Evolutionary conservation across 2,888 invertebrate genomes (phyloP), one percentile per base, ranked within the genome.

Genomic region (Crocallis elinguaria): DNA sequence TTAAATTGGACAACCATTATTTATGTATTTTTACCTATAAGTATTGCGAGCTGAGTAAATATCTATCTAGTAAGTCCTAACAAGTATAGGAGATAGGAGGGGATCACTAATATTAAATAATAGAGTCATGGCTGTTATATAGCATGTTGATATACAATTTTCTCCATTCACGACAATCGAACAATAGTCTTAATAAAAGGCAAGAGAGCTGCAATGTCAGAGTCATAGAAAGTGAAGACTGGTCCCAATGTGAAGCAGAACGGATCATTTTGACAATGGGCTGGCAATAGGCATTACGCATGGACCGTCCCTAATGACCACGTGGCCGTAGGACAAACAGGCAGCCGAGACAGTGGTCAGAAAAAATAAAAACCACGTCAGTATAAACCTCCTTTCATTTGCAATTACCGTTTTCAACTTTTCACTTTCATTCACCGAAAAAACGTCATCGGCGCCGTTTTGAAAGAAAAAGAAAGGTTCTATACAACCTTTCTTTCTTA

Each of bases 221-320:
- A 70, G 76, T 69, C 77, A 72, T 77, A 84, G 86, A 88, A 88
- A 87, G 87, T 86, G 86, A 88, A 84, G 79, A 75, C 70, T 78
- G 84, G 45, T 71, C 83, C 68, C 73, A 67, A 80, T 88, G 86
- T 79, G 79, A 86, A 88, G 67, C 82, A 82, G 87, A 81, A 79
- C 86, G 84, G 59, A 84, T 82, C 78, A 77, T 75, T 78, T 67
- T 65, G 69, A 62, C 65, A 54, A 71, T 69, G 67, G 54, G 67
- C 60, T 64, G 65, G 61, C 49, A 64, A 67, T 67, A 42, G 60
- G 68, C 59, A 55, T 56, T 56, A 56, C 36, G 58, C 55, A 33
- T 32, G 42, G 61, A 55, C 57, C 60, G 27, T 49, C 45, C 51
- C 55, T 71, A 66, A 71, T 71, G 57, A 58, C 44, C 49, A 53